A percentile compares a stretch with the other conserved stretches of the same genome.
Evolutionary conservation across 2,113 vertebrate species (phyloP).

Genomic region (Nothoprocta perdicaria): DNA sequence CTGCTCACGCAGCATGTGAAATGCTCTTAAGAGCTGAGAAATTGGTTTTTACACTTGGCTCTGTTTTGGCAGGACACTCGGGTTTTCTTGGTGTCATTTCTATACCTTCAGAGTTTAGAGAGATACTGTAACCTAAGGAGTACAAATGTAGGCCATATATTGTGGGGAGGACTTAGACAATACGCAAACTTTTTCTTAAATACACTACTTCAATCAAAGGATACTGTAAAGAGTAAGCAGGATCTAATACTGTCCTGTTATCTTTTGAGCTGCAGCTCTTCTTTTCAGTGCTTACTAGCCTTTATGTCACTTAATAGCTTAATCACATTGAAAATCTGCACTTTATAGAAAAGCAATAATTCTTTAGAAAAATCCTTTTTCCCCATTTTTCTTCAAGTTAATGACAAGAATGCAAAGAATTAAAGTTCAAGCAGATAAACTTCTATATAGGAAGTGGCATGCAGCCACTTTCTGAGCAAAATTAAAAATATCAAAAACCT

Average conservation of each 20-base stretch:
- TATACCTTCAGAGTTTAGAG: background rate
- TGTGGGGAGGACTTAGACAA: background rate
- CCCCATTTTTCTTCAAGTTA: too few species aligned
- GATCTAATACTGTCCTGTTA: background rate
- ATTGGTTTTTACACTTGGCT: background rate
- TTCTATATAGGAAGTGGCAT: background rate
- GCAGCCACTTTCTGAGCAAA: background rate
- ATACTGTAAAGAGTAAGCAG: background rate
- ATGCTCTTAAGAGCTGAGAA: background rate
- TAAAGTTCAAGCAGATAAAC: too few species aligned
- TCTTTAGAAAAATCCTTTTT: too few species aligned
- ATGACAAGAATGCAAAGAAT: too few species aligned
- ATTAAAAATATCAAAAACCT: background rate
- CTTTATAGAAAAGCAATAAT: too few species aligned
- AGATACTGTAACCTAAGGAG: background rate
- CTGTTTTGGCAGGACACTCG: background rate
- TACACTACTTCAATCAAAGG: background rate
- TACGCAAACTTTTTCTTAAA: background rate
- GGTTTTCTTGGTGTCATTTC: background rate
- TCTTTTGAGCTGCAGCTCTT: background rate
- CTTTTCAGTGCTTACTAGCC: background rate
- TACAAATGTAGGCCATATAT: background rate
- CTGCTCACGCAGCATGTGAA: background rate
- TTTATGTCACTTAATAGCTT: background rate
- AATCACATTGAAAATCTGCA: too few species aligned